Conservation (phyloP, 2,888 invertebrate species). For the Netelia fuscicornis region DNA sequence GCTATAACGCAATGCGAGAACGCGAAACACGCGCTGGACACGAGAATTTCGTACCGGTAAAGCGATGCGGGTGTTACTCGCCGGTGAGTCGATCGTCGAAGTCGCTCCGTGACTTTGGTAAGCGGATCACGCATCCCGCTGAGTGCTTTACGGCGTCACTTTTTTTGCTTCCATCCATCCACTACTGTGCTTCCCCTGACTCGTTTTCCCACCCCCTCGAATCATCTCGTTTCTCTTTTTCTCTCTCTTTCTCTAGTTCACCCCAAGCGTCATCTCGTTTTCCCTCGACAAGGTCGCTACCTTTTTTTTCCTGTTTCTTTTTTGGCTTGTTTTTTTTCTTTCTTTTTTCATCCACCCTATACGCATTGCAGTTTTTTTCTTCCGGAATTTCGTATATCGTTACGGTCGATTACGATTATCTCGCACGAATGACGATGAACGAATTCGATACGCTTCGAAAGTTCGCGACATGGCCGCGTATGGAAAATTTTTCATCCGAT, state of each 20-base stretch:
- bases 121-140: constrained; percentile 83
- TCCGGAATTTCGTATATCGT: background rate
- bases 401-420: constrained; percentile 26
- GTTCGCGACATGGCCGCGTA: background rate
- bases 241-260: constrained; percentile 13
- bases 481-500: background rate
- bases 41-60: background rate
- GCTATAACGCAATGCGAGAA: too few relatives aligned
- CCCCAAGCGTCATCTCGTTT: constrained; percentile 8
- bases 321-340: constrained; percentile 42
- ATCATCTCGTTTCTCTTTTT: constrained; percentile 37
- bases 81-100: background rate
- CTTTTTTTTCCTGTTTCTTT: constrained; percentile 7
- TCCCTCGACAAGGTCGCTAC: background rate
- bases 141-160: constrained; percentile 84
- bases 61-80: background rate
- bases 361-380: constrained; percentile 6
- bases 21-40: background rate
- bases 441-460: constrained; percentile 20
- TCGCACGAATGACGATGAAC: constrained; percentile 34
- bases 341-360: background rate
- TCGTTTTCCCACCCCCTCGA: constrained; percentile 39
- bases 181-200: constrained; percentile 45
- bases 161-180: constrained; percentile 75
- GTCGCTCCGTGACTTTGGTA: constrained; percentile 77